Percentiles rank a stretch among this genome's conserved stretches.
Conservation (phyloP, 2,797 vertebrate species). For the Hydrolagus colliei region DNA sequence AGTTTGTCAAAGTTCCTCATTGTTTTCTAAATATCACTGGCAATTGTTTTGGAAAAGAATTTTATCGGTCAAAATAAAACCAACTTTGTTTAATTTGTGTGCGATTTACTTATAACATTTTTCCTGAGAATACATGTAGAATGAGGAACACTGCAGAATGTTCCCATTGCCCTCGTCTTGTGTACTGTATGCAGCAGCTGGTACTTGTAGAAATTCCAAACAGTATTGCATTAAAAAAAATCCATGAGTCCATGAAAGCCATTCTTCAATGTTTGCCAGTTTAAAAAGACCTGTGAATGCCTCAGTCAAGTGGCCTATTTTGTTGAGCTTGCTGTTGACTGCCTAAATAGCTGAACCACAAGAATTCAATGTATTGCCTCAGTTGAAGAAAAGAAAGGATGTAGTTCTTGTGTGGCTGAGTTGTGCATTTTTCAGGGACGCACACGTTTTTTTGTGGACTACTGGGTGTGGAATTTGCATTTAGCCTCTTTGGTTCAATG, state of each 20-base stretch:
- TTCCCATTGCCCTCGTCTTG: background rate
- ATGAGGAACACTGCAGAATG: background rate
- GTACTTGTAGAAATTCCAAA: conserved; percentile 18
- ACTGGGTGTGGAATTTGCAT: conserved; percentile 18
- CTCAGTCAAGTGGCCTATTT: conserved; percentile 30
- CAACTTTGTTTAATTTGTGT: background rate
- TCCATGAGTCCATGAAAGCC: background rate
- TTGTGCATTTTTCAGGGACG: conserved; percentile 21
- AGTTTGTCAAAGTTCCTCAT: too few relatives aligned
- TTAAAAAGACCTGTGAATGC: conserved; percentile 19
- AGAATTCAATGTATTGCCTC: conserved; percentile 23
- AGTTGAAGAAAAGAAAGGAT: conserved; percentile 18
- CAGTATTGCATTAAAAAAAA: background rate
- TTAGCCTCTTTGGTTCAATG: background rate
- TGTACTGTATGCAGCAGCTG: conserved; percentile 12
- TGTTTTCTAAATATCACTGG: too few relatives aligned
- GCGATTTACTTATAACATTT: background rate
- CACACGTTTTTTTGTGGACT: too few relatives aligned
- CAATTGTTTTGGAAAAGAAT: too few relatives aligned
- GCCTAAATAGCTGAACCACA: conserved; percentile 6
- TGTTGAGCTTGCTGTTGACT: conserved; percentile 24
- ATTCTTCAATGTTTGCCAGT: conserved; percentile 9
- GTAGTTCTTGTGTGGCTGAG: conserved; percentile 14
- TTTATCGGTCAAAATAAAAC: background rate
- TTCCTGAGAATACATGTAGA: background rate